Evolutionary conservation across 2,113 vertebrate genomes (phyloP), one percentile per base, ranked within the genome.

Genomic region (Catagonus wagneri): DNA sequence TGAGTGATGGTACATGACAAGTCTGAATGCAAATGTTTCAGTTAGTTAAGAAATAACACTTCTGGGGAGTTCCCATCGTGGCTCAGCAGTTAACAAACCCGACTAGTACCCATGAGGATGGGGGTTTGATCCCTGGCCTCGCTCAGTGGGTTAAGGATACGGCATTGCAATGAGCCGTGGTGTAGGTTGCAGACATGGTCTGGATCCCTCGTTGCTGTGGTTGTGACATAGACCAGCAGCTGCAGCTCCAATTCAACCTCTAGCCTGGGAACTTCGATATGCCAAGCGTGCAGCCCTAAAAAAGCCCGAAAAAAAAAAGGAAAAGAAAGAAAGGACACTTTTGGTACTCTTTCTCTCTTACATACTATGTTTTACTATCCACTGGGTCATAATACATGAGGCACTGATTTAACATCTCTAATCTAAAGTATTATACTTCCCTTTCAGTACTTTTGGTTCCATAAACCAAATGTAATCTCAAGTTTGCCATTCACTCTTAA

Each of bases 401-500:
- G 3, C 89, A 29, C 83, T 95, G 72, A 72, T 74, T 89, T 87
- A 13, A 2, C 52, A 39, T 54, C 54, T 66, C 81, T 96, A 12
- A 61, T 93, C 69, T 10, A 94, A 97, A 95, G 88, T 83, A 65
- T 0, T 76, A 11, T 66, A 65, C 0, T 4, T 92, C 94, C 39
- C 74, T 94, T 90, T 90, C 44, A 91, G 22, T 93, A 54, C 52
- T 69, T 11, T 85, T 58, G 32, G 13, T 54, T 92, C 56, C 71
- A 34, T 91, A 89, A 96, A 75, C 84, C 8, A 89, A 94, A 98
- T 96, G 1, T 15, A 63, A 95, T 97, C 95, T 96, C 19, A 93
- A 90, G 72, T 96, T 97, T 98, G 81, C 79, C 81, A 94, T 96
- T 86, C 93, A n/a, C 75, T 97, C 61, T 83, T 87, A 79, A 97